A percentile compares a stretch with the other conserved stretches of the same genome.
Conservation (phyloP, 2,113 vertebrate species). For the Neodon shergylaensis region DNA sequence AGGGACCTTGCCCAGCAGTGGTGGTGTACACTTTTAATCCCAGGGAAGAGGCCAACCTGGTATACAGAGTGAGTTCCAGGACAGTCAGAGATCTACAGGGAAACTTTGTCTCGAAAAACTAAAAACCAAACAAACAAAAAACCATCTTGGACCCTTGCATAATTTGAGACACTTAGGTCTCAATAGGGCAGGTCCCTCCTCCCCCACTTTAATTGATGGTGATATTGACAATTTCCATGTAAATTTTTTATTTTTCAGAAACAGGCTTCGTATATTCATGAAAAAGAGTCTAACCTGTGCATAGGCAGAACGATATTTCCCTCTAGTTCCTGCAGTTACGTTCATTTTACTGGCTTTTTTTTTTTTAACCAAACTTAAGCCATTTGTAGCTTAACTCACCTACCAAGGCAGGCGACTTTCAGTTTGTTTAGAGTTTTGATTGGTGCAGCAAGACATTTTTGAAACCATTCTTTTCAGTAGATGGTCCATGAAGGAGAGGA, state of each 20-base stretch:
- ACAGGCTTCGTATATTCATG: constrained; percentile 14
- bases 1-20: background rate
- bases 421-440: constrained; percentile 52
- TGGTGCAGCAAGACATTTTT: constrained; percentile 65
- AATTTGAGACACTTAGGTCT: constrained; percentile 29
- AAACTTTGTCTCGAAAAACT: too few relatives aligned
- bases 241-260: constrained; percentile 43
- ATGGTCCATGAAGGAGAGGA: constrained; percentile 69
- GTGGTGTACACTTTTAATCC: too few relatives aligned
- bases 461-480: constrained; percentile 71
- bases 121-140: too few relatives aligned
- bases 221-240: background rate
- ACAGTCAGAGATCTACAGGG: too few relatives aligned
- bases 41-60: too few relatives aligned
- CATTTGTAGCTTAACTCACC: background rate
- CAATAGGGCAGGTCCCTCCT: background rate
- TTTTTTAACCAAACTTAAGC: background rate
- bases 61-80: too few relatives aligned
- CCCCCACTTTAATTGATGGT: background rate
- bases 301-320: constrained; percentile 9
- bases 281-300: constrained; percentile 1
- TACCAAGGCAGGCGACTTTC: constrained; percentile 58
- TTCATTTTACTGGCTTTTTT: constrained; percentile 50
- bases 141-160: constrained; percentile 35
- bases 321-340: background rate